Percentiles rank a stretch among this genome's conserved stretches.
Evolutionary conservation across 2,113 vertebrate genomes (phyloP).

Genomic region (Camelus bactrianus): DNA sequence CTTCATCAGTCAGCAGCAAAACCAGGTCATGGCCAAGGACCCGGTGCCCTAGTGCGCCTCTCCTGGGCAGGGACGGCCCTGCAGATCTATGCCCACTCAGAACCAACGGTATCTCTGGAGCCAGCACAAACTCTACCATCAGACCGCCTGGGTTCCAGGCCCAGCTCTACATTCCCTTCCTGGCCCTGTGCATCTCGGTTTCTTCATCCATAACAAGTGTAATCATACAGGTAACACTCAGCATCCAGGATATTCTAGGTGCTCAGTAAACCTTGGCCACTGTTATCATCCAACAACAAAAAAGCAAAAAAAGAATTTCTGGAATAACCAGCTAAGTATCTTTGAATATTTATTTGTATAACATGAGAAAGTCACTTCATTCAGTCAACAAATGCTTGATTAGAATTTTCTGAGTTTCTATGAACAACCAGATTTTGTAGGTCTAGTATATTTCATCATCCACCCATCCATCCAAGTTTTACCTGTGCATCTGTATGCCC

Average conservation of each 20-base stretch:
- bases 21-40: background rate
- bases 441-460: background rate
- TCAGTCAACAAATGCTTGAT: background rate
- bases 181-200: background rate
- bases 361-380: background rate
- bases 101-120: background rate
- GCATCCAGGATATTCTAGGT: background rate
- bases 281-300: background rate
- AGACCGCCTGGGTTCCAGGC: background rate
- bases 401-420: background rate
- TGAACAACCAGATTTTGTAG: background rate
- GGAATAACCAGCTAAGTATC: background rate
- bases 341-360: background rate
- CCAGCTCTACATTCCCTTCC: background rate
- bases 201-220: background rate
- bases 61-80: background rate
- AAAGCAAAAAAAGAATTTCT: background rate
- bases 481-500: background rate
- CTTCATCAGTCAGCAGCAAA: background rate
- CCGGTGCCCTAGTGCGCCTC: background rate
- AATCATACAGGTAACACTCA: background rate
- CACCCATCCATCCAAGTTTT: background rate
- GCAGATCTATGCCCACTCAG: background rate
- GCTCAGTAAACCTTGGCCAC: background rate
- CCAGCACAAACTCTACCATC: background rate